These are phyloP conservation scores for Dichetophora obliterata DNA, from an alignment of 2,888 invertebrate genomes.

Conservation along the genomic window DNA sequence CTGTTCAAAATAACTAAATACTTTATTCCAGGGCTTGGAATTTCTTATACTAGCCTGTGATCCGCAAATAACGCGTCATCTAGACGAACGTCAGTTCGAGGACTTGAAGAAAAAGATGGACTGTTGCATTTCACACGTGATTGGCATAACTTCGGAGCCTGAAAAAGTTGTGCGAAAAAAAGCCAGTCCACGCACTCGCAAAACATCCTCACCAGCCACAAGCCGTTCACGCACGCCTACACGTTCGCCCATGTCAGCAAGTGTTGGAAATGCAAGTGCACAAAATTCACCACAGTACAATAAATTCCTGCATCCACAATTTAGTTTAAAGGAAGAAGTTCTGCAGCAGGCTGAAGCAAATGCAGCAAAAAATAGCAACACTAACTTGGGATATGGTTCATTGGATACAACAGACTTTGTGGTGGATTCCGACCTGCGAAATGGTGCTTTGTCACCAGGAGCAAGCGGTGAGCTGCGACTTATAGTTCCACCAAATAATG, in stretches of 20 bases:
- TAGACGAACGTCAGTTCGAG: constrained; percentile 85
- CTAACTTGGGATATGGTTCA: constrained; percentile 51
- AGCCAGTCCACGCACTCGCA: constrained; percentile 68
- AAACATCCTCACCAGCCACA: constrained; percentile 67
- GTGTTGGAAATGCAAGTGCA: constrained; percentile 57
- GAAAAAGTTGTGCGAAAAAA: constrained; percentile 68
- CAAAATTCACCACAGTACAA: constrained; percentile 62
- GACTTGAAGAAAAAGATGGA: constrained; percentile 83
- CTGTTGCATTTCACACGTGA: constrained; percentile 88
- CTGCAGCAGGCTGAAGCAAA: constrained; percentile 54
- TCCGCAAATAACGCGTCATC: constrained; percentile 82
- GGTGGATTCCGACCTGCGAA: constrained; percentile 51
- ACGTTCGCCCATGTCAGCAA: constrained; percentile 70
- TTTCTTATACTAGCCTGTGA: constrained; percentile 89
- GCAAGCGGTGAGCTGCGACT: constrained; percentile 58
- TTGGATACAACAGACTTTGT: constrained; percentile 62
- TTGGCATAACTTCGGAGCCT: constrained; percentile 76
- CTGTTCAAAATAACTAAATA: neutral
- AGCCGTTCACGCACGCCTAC: constrained; percentile 68
- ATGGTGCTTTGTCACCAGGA: neutral
- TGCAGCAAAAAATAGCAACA: constrained; percentile 40
- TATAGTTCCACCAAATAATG: constrained; percentile 59
- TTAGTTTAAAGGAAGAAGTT: constrained; percentile 68
- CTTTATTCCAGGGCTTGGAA: constrained; percentile 78
- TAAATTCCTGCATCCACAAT: constrained; percentile 67